A percentile compares a stretch with the other conserved stretches of the same genome.
Conservation (phyloP, 1,140 invertebrate genomes). For the Microplitis mediator region DNA sequence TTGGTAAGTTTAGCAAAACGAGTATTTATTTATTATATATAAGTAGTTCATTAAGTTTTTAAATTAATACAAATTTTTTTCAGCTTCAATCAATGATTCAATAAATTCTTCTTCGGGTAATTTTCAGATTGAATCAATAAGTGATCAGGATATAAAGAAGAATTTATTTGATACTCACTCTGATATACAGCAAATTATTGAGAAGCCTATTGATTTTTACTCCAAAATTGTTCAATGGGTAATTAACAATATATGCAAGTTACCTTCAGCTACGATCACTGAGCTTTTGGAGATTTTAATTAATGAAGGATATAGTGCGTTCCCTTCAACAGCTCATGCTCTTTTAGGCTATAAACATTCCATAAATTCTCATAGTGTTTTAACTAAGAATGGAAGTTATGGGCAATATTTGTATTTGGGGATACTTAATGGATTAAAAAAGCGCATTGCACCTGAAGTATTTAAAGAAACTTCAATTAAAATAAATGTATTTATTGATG, state of each 20-base stretch:
- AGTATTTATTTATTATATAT: neutral
- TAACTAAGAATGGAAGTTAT: conserved; percentile 1
- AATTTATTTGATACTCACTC: neutral
- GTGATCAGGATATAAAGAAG: neutral
- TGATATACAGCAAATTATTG: neutral
- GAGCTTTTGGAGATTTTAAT: conserved; percentile 22
- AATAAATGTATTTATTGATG: neutral
- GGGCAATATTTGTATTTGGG: conserved; percentile 31
- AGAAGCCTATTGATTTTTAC: neutral
- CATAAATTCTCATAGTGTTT: conserved; percentile 3
- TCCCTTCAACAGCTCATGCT: conserved; percentile 26
- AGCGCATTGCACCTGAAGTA: conserved; percentile 21
- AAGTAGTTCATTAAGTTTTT: neutral
- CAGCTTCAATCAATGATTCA: neutral
- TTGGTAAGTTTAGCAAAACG: neutral
- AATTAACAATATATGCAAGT: conserved; percentile 17
- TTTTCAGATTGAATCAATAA: neutral
- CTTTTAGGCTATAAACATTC: conserved; percentile 22
- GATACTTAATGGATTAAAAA: conserved; percentile 23
- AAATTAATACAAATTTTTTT: neutral
- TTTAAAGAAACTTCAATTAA: conserved; percentile 22
- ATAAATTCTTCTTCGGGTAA: neutral
- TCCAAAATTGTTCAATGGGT: conserved; percentile 23
- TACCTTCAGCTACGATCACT: conserved; percentile 1
- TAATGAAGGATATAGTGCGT: conserved; percentile 17